phyloP scores from a whole-genome alignment of 2,888 invertebrate species.

The Ornithoptera alexandrae region DNA sequence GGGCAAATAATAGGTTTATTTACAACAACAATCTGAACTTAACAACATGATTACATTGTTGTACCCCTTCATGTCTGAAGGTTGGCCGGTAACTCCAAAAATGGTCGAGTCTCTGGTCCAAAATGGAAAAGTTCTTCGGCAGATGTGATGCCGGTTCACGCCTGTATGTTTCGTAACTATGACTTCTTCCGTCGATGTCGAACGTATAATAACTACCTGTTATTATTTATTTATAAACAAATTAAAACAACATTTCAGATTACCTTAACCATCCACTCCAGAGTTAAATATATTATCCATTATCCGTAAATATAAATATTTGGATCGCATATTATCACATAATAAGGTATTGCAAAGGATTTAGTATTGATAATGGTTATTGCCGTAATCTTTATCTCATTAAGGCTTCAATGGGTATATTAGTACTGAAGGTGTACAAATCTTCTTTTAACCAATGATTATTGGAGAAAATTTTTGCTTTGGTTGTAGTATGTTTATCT shows the following conservation, averaged over 20 bases:
- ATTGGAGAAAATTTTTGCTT: not conserved
- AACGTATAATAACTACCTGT: too few species aligned
- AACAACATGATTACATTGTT: too few species aligned
- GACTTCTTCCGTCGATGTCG: too few species aligned
- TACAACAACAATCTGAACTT: too few species aligned
- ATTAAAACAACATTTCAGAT: not conserved
- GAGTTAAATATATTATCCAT: not conserved
- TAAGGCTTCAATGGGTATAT: not conserved
- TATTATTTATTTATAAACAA: not conserved
- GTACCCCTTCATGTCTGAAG: too few species aligned
- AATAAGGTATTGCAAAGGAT: not conserved
- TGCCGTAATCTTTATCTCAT: not conserved
- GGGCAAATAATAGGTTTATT: too few species aligned
- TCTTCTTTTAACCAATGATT: not conserved
- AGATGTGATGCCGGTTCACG: too few species aligned
- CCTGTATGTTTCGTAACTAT: too few species aligned
- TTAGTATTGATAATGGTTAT: not conserved
- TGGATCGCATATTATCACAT: not conserved
- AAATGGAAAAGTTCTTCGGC: too few species aligned
- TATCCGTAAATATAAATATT: not conserved
- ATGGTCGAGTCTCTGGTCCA: too few species aligned
- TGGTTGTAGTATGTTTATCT: too few species aligned
- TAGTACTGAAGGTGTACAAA: not conserved
- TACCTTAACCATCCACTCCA: not conserved
- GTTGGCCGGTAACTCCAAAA: too few species aligned